phyloP scores from a whole-genome alignment of 1,140 invertebrate genomes.

The Drosophila azteca region DNA sequence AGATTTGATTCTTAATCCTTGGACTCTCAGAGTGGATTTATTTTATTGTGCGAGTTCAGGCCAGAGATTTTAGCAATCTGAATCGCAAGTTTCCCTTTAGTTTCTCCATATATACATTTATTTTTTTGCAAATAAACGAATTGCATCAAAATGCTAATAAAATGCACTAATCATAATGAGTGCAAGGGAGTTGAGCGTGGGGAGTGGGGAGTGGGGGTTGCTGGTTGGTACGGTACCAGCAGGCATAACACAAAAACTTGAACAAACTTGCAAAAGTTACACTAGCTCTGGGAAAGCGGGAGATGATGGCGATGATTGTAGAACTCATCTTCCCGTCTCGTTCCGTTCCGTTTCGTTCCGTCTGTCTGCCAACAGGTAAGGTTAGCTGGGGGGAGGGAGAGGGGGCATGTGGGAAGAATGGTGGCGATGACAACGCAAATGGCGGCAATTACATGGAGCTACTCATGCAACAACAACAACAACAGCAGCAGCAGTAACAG shows the following conservation, averaged over 20 bases:
- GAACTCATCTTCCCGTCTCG: constrained; percentile 45
- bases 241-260: constrained; percentile 69
- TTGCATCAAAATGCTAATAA: constrained; percentile 67
- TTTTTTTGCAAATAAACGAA: constrained; percentile 54
- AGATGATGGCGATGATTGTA: constrained; percentile 64
- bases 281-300: constrained; percentile 15
- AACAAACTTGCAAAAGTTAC: constrained; percentile 70
- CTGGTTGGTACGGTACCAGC: background rate
- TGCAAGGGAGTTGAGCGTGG: background rate
- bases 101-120: background rate
- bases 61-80: no score
- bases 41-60: no score
- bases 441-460: constrained; percentile 75
- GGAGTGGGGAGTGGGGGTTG: no score
- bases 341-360: constrained; percentile 42
- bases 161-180: constrained; percentile 73
- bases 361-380: constrained; percentile 66
- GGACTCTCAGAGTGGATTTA: no score
- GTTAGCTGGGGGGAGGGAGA: background rate
- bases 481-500: constrained; percentile 17
- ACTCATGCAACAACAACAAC: constrained; percentile 46
- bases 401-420: background rate
- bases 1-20: no score
- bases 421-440: constrained; percentile 66
- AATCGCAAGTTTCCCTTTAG: no score